Percentiles rank a stretch among this genome's conserved stretches.
Evolutionary conservation across 2,888 invertebrate species (phyloP).

Genomic region (Drosophila putrida): DNA sequence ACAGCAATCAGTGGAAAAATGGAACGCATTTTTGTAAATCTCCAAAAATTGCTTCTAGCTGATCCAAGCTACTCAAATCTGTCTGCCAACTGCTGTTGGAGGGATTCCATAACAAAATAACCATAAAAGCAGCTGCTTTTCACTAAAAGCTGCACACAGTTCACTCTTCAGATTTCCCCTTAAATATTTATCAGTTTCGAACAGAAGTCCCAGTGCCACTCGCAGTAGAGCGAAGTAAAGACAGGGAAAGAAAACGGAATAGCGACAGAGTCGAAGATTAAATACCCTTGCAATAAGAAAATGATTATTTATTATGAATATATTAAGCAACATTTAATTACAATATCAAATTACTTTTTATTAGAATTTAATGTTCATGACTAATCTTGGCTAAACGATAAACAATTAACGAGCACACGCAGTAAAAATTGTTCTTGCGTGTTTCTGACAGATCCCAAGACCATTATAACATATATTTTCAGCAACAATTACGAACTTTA

Average conservation of each 20-base stretch:
- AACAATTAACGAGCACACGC: not conserved
- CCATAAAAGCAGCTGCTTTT: slow-evolving; percentile 58
- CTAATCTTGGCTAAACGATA: not conserved
- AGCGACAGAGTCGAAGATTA: not conserved
- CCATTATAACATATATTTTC: not conserved
- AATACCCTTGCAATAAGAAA: not conserved
- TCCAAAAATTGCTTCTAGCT: slow-evolving; percentile 19
- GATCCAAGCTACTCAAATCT: slow-evolving; percentile 45
- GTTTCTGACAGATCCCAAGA: not conserved
- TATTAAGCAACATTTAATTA: too few relatives aligned
- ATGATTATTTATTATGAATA: too few relatives aligned
- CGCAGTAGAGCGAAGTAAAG: slow-evolving; percentile 1
- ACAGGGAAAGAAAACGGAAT: not conserved
- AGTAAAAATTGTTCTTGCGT: not conserved
- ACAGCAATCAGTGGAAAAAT: slow-evolving; percentile 40
- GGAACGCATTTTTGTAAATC: slow-evolving; percentile 49
- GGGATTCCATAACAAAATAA: slow-evolving; percentile 33
- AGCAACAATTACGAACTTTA: not conserved
- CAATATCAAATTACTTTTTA: too few relatives aligned
- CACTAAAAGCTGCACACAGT: slow-evolving; percentile 33
- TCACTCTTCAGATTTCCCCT: slow-evolving; percentile 46
- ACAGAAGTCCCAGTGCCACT: slow-evolving; percentile 41
- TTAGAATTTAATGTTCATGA: too few relatives aligned
- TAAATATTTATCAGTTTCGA: slow-evolving; percentile 70
- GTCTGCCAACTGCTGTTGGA: slow-evolving; percentile 29